Conservation (phyloP, 2,113 vertebrate species). For the Pitta sordida region DNA sequence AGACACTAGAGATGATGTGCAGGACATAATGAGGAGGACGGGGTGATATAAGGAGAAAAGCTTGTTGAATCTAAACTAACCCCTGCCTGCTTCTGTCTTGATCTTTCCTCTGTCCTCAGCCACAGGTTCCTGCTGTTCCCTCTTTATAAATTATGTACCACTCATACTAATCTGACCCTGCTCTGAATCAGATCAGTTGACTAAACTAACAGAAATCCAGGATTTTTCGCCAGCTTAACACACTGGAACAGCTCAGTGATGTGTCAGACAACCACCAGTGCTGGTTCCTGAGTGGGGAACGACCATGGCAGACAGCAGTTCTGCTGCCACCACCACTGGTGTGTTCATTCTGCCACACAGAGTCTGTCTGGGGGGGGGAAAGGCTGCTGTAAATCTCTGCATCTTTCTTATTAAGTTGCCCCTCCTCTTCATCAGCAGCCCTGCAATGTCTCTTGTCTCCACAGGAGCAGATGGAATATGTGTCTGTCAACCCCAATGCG, state of each 20-base stretch:
- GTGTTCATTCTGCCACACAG: neutral
- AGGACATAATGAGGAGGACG: neutral
- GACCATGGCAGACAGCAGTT: neutral
- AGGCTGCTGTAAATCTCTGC: neutral
- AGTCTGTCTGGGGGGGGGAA: neutral
- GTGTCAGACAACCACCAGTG: neutral
- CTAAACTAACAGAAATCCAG: neutral
- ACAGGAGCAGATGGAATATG: slow-evolving; percentile 67
- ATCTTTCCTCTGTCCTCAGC: neutral
- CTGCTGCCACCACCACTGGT: neutral
- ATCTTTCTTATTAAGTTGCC: neutral
- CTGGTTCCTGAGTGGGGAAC: rapidly evolving
- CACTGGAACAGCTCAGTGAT: neutral
- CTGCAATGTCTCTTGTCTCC: slow-evolving; percentile 13
- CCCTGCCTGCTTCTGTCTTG: neutral
- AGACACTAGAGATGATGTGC: neutral
- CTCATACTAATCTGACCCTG: neutral
- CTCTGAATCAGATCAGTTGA: neutral
- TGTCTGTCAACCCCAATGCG: slow-evolving; percentile 73
- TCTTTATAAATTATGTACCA: neutral
- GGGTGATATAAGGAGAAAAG: neutral
- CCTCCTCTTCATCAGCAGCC: neutral
- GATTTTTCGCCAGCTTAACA: neutral
- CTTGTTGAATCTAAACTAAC: neutral
- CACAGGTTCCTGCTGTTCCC: neutral